Conservation (phyloP, 2,797 vertebrate genomes). For the Poliocrania exsul region DNA sequence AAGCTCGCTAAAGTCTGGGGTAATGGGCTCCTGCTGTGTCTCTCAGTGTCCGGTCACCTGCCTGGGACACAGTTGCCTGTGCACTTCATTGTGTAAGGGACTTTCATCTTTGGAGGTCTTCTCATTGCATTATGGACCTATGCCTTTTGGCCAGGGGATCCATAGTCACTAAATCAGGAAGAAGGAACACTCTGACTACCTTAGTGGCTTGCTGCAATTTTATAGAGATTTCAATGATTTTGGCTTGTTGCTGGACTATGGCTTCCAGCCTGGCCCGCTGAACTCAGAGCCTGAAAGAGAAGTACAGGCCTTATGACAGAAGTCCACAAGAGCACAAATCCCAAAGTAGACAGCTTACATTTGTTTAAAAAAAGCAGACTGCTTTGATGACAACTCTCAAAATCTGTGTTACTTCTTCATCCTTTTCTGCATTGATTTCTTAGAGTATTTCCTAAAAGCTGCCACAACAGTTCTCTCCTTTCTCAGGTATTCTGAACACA, state of each 20-base stretch:
- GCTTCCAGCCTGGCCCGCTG: conserved; percentile 83
- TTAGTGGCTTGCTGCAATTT: conserved; percentile 64
- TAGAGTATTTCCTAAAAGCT: background rate
- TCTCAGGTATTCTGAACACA: background rate
- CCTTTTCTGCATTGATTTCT: background rate
- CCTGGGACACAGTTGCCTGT: background rate
- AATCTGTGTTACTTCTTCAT: background rate
- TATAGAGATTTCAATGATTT: conserved; percentile 80
- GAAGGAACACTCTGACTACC: background rate
- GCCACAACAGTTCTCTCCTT: background rate
- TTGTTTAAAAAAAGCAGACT: background rate
- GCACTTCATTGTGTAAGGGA: background rate
- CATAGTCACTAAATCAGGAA: background rate
- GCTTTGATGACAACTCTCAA: background rate
- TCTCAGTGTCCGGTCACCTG: background rate
- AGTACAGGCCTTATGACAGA: background rate
- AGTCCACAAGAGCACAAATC: background rate
- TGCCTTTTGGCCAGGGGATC: background rate
- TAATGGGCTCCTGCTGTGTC: background rate
- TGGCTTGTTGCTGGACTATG: conserved; percentile 80
- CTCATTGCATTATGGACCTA: background rate
- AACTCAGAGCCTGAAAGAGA: conserved; percentile 83
- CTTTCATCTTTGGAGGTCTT: background rate
- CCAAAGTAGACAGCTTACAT: background rate
- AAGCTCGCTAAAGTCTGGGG: background rate